phyloP scores from a whole-genome alignment of 2,888 invertebrate species.

The Microplitis manilae region DNA sequence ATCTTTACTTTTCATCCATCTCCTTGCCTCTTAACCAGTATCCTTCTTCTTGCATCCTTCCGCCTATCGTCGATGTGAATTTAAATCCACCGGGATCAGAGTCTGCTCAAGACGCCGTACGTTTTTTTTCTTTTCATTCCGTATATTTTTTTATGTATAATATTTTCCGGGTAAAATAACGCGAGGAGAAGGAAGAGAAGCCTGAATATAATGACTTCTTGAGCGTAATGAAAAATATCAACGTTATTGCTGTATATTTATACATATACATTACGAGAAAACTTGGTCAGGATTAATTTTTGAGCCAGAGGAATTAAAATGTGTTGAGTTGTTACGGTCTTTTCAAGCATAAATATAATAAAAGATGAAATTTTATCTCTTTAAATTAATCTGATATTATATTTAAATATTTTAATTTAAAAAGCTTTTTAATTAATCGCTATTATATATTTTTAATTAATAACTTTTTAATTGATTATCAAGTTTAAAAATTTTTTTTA shows the following conservation, averaged over 20 bases:
- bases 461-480: background rate
- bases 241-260: background rate
- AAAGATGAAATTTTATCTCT: background rate
- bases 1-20: constrained; percentile 11
- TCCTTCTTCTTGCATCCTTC: constrained; percentile 1
- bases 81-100: constrained; percentile 45
- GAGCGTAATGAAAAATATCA: background rate
- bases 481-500: background rate
- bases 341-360: background rate
- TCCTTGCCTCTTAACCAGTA: background rate
- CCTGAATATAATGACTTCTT: constrained; percentile 14
- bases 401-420: background rate
- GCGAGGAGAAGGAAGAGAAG: constrained; percentile 10
- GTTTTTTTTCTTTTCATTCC: constrained; percentile 25
- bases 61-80: constrained; percentile 38
- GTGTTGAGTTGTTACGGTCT: background rate
- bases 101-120: constrained; percentile 35
- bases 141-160: constrained; percentile 11
- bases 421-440: background rate
- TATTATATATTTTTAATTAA: too few relatives aligned
- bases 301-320: constrained; percentile 1
- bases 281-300: constrained; percentile 7
- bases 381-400: background rate
- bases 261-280: background rate
- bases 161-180: constrained; percentile 27